These are phyloP conservation scores for Lathronympha strigana DNA, from an alignment of 2,888 invertebrate genomes.

Conservation along the genomic window DNA sequence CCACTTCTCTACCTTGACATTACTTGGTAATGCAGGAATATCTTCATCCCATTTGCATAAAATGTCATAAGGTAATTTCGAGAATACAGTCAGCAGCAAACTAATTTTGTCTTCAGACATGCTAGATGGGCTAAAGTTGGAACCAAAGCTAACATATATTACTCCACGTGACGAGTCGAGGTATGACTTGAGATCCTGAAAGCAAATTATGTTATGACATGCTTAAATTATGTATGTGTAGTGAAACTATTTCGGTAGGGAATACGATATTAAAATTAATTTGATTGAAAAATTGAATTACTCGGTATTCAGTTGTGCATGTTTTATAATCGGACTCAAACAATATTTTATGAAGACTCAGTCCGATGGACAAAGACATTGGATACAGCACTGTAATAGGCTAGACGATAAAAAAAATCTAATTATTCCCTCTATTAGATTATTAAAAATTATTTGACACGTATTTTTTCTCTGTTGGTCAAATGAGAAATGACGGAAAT, in stretches of 20 bases:
- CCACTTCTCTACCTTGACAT: conserved; percentile 65
- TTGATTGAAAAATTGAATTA: neutral
- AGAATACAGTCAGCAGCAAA: conserved; percentile 57
- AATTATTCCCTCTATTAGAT: too few relatives aligned
- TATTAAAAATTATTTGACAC: too few relatives aligned
- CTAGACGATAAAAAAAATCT: too few relatives aligned
- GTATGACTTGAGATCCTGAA: conserved; percentile 58
- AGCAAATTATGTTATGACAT: conserved; percentile 24
- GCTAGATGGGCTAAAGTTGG: conserved; percentile 56
- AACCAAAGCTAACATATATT: conserved; percentile 65
- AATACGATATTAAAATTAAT: neutral
- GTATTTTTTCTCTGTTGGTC: too few relatives aligned
- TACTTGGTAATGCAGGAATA: conserved; percentile 53
- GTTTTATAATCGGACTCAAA: too few relatives aligned
- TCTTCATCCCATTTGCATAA: conserved; percentile 66
- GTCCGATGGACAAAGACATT: too few relatives aligned
- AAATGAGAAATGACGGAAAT: too few relatives aligned
- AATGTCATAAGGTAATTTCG: conserved; percentile 59
- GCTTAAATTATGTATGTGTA: neutral
- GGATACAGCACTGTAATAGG: too few relatives aligned
- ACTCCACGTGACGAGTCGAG: conserved; percentile 61
- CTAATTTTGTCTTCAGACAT: conserved; percentile 54
- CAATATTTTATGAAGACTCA: too few relatives aligned
- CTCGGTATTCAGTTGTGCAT: too few relatives aligned
- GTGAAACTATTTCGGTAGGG: neutral